Evolutionary conservation across 2,888 invertebrate genomes (phyloP).

Genomic region (Griposia aprilina): DNA sequence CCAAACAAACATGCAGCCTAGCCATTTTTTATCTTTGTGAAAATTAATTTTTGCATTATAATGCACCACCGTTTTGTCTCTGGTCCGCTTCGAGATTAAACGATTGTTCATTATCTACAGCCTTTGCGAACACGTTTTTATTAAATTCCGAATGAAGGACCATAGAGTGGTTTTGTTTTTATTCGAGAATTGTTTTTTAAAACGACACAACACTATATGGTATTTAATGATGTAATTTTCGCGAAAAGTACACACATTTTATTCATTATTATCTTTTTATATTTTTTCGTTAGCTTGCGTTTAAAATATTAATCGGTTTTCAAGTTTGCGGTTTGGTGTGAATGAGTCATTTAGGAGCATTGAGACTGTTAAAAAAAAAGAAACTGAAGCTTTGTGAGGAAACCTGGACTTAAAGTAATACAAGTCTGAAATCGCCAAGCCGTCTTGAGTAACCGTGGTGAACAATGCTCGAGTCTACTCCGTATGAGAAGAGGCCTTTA

Average conservation of each 20-base stretch:
- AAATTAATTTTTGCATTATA: slow-evolving; percentile 81
- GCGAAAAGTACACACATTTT: slow-evolving; percentile 43
- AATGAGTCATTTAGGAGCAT: slow-evolving; percentile 42
- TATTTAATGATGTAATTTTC: slow-evolving; percentile 63
- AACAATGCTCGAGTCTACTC: not conserved
- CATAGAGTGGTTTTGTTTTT: slow-evolving; percentile 43
- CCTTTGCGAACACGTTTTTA: slow-evolving; percentile 60
- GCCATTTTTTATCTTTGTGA: slow-evolving; percentile 64
- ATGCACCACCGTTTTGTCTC: slow-evolving; percentile 67
- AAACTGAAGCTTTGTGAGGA: not conserved
- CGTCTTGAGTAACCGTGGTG: not conserved
- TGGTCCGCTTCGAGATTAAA: slow-evolving; percentile 77
- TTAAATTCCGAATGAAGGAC: slow-evolving; percentile 65
- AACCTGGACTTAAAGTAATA: too few relatives aligned
- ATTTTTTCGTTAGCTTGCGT: slow-evolving; percentile 20
- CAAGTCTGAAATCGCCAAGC: not conserved
- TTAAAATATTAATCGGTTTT: slow-evolving; percentile 32
- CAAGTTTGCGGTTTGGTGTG: slow-evolving; percentile 12
- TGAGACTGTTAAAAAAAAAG: not conserved
- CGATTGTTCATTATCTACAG: slow-evolving; percentile 73
- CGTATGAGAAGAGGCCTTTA: not conserved
- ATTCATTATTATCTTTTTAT: slow-evolving; percentile 14
- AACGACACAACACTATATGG: slow-evolving; percentile 48
- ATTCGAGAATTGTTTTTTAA: slow-evolving; percentile 51
- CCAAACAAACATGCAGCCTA: not conserved